A percentile compares a stretch with the other conserved stretches of the same genome.
phyloP scores from a whole-genome alignment of 2,797 vertebrate species.

The Buceros bicornis region DNA sequence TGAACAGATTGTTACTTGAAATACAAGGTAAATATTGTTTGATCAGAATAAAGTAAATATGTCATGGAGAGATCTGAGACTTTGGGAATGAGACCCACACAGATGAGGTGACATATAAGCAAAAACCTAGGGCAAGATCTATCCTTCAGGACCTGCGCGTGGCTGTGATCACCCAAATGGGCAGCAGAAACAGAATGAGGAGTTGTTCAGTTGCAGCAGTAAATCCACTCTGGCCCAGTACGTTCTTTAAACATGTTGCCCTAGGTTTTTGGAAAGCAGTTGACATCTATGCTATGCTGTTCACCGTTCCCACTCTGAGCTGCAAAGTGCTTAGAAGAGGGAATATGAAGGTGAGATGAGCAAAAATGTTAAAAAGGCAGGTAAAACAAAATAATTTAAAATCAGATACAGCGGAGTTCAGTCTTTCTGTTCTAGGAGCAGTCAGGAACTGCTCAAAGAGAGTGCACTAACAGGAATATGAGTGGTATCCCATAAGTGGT shows the following conservation, averaged over 20 bases:
- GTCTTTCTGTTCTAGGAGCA: not conserved
- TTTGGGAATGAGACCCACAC: not conserved
- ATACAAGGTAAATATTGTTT: not conserved
- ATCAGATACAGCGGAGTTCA: not conserved
- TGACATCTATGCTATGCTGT: not conserved
- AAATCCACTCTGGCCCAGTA: not conserved
- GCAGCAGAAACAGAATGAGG: not conserved
- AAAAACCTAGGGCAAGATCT: not conserved
- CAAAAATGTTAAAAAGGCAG: not conserved
- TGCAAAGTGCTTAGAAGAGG: not conserved
- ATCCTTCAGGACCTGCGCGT: not conserved
- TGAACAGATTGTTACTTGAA: not conserved
- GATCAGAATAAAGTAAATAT: not conserved
- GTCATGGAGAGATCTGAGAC: not conserved
- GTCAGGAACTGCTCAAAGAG: not conserved
- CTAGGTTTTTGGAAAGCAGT: not conserved
- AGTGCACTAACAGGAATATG: not conserved
- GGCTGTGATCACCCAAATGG: not conserved
- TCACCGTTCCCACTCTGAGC: not conserved
- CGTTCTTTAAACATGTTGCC: not conserved
- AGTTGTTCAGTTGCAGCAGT: not conserved
- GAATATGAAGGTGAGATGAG: not conserved
- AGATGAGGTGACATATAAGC: not conserved
- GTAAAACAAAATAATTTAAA: not conserved
- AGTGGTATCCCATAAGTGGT: not conserved